phyloP scores from a whole-genome alignment of 2,888 invertebrate species.

The Sthenelais limicola region DNA sequence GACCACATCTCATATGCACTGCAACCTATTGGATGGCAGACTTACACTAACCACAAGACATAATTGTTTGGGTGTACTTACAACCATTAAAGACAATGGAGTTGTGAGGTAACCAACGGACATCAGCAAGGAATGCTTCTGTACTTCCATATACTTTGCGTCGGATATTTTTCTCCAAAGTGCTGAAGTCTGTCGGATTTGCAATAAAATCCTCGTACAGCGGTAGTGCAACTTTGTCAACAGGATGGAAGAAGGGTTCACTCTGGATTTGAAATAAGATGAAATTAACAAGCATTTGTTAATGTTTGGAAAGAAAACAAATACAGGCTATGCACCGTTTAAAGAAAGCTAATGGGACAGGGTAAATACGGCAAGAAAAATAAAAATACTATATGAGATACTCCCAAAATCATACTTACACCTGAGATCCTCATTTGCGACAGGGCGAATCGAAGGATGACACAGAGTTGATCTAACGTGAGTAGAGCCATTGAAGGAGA shows the following conservation, averaged over 20 bases:
- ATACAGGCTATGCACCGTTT: neutral
- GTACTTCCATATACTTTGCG: slow-evolving; percentile 86
- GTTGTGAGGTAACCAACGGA: slow-evolving; percentile 95
- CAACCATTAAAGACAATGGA: slow-evolving; percentile 91
- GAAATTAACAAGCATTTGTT: neutral
- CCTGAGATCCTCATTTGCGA: slow-evolving; percentile 87
- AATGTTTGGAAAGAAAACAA: neutral
- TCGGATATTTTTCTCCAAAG: slow-evolving; percentile 83
- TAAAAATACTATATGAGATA: no score
- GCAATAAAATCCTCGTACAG: slow-evolving; percentile 87
- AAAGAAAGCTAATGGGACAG: neutral
- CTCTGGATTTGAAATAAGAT: slow-evolving; percentile 75
- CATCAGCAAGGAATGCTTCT: slow-evolving; percentile 90
- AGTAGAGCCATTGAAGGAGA: slow-evolving; percentile 82
- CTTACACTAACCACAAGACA: no score
- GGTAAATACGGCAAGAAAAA: neutral
- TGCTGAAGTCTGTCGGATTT: slow-evolving; percentile 88
- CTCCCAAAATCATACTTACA: slow-evolving; percentile 81
- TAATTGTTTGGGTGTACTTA: no score
- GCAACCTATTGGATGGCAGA: no score
- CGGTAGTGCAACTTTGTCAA: slow-evolving; percentile 81
- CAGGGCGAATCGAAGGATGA: slow-evolving; percentile 84
- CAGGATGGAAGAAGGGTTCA: slow-evolving; percentile 85
- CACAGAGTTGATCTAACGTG: slow-evolving; percentile 82
- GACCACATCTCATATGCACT: no score